These are phyloP conservation scores for Petrocephalus microphthalmus DNA, from an alignment of 2,113 vertebrate species.

Conservation along the genomic window DNA sequence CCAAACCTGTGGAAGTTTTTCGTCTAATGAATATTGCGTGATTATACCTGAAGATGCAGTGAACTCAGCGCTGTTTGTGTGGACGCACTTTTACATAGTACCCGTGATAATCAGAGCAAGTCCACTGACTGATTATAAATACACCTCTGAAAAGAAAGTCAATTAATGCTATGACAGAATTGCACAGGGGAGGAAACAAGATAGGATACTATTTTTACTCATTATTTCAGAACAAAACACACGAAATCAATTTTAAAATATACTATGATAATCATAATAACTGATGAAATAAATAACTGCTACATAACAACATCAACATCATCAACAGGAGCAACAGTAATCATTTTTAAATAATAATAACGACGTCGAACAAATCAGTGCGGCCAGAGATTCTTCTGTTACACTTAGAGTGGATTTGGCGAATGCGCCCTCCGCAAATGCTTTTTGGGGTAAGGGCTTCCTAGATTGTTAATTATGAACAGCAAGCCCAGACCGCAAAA, in stretches of 20 bases:
- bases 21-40: not conserved
- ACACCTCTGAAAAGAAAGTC: not conserved
- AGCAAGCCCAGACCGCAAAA: slow-evolving; percentile 99
- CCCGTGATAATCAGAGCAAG: not conserved
- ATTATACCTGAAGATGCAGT: not conserved
- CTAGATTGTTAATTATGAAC: slow-evolving; percentile 90
- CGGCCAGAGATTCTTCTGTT: slow-evolving; percentile 20
- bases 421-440: slow-evolving; percentile 92
- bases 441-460: slow-evolving; percentile 99
- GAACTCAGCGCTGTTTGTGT: not conserved
- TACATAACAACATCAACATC: not conserved
- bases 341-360: not conserved
- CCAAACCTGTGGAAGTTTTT: not conserved
- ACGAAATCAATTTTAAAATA: not conserved
- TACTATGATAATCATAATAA: not conserved
- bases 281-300: not conserved
- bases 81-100: not conserved
- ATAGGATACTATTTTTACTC: not conserved
- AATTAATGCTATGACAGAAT: not conserved
- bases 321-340: not conserved
- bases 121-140: slow-evolving; percentile 4
- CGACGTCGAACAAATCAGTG: not conserved
- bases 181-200: not conserved
- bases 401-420: slow-evolving; percentile 52
- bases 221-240: slow-evolving; percentile 1